phyloP scores from a whole-genome alignment of 1,140 invertebrate genomes.

The Nilaparvata lugens region DNA sequence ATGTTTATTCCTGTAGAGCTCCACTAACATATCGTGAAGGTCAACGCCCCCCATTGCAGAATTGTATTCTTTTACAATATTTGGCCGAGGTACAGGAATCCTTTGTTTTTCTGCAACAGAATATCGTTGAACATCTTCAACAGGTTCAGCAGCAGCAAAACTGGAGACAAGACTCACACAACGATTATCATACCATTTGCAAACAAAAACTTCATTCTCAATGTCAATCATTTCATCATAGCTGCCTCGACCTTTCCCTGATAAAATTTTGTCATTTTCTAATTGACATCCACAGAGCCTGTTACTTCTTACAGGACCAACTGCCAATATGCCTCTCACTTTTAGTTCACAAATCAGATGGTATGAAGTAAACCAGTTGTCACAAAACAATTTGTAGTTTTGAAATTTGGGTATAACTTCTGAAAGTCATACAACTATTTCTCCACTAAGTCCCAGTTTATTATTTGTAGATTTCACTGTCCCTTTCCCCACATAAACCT shows the following conservation, averaged over 20 bases:
- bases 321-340: constrained; percentile 13
- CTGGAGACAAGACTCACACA: constrained; percentile 15
- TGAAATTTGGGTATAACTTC: constrained; percentile 5
- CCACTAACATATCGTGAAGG: constrained; percentile 17
- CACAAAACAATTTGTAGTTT: constrained; percentile 21
- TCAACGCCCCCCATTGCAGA: constrained; percentile 20
- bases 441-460: constrained; percentile 15
- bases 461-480: constrained; percentile 4
- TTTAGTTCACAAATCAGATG: constrained; percentile 11
- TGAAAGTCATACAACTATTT: constrained; percentile 15
- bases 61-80: constrained; percentile 21
- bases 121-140: constrained; percentile 16
- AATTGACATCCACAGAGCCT: constrained; percentile 16
- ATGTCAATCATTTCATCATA: constrained; percentile 15
- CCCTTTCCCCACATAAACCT: constrained; percentile 16
- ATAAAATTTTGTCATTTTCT: constrained; percentile 16
- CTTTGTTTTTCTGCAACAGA: constrained; percentile 14
- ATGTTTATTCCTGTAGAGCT: constrained; percentile 12
- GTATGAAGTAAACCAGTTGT: constrained; percentile 21
- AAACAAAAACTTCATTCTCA: constrained; percentile 12
- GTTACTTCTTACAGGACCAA: constrained; percentile 18
- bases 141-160: constrained; percentile 14
- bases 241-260: constrained; percentile 13
- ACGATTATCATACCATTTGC: constrained; percentile 20
- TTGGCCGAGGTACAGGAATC: constrained; percentile 11